Evolutionary conservation across 2,113 vertebrate genomes (phyloP).

Genomic region (Pogonocichla stellata): DNA sequence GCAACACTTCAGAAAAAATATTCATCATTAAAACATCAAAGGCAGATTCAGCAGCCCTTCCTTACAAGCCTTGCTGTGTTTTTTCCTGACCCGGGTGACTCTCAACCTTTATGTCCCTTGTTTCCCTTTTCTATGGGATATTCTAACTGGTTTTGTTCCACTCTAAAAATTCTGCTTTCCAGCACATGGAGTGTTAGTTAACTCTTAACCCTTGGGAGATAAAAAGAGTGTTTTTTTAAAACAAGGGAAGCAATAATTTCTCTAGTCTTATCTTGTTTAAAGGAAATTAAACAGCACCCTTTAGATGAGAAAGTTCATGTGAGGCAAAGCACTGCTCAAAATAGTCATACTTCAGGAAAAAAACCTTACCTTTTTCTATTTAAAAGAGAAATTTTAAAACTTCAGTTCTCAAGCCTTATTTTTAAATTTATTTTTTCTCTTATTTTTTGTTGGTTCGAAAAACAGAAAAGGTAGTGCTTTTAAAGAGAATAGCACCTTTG

Average conservation of each 20-base stretch:
- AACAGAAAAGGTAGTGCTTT: background rate
- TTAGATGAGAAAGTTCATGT: background rate
- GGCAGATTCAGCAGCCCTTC: background rate
- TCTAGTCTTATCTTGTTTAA: background rate
- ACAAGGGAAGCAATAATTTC: background rate
- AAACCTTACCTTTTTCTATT: background rate
- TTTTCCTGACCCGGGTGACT: constrained; percentile 45
- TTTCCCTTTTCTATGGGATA: constrained; percentile 24
- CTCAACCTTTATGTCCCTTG: background rate
- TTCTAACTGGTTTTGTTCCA: background rate
- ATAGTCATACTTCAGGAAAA: background rate
- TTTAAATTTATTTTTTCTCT: background rate
- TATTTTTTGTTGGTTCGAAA: background rate
- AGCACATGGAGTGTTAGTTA: background rate
- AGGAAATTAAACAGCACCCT: constrained; percentile 6
- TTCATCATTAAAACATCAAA: constrained; percentile 44
- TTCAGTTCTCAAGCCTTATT: background rate
- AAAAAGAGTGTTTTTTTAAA: background rate
- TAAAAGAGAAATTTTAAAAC: background rate
- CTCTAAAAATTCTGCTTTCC: background rate
- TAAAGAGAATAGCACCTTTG: background rate
- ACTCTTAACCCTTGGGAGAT: background rate
- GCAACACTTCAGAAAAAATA: background rate
- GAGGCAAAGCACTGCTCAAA: background rate
- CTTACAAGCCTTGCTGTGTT: background rate